phyloP scores from a whole-genome alignment of 2,797 vertebrate genomes.

The Erethizon dorsatum region DNA sequence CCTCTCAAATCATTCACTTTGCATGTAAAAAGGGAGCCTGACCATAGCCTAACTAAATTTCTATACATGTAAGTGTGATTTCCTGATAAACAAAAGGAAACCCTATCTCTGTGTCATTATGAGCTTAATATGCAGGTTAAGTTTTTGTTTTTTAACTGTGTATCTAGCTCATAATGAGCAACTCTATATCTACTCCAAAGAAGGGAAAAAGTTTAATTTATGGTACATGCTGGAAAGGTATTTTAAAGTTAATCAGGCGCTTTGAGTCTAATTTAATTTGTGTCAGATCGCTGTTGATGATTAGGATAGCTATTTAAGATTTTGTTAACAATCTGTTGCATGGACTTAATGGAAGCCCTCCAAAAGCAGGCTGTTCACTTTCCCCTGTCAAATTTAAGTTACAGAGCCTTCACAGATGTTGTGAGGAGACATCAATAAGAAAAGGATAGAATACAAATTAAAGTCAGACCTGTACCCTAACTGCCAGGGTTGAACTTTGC shows the following conservation, averaged over 20 bases:
- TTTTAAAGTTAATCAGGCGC: conserved; percentile 89
- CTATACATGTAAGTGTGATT: conserved; percentile 80
- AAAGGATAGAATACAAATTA: conserved; percentile 89
- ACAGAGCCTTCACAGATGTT: conserved; percentile 89
- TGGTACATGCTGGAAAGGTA: conserved; percentile 85
- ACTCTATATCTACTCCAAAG: conserved; percentile 75
- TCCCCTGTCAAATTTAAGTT: conserved; percentile 89
- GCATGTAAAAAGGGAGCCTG: conserved; percentile 61
- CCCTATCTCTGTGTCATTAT: conserved; percentile 56
- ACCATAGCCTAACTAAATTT: conserved; percentile 82
- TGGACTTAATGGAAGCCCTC: conserved; percentile 87
- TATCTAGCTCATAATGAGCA: conserved; percentile 71
- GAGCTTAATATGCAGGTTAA: conserved; percentile 66
- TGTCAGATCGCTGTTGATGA: conserved; percentile 89
- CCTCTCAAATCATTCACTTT: conserved; percentile 48
- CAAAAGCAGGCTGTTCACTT: conserved; percentile 88
- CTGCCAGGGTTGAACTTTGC: conserved; percentile 88
- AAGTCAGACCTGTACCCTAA: conserved; percentile 88
- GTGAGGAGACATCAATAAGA: conserved; percentile 88
- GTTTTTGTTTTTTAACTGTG: conserved; percentile 76
- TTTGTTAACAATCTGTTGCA: conserved; percentile 89
- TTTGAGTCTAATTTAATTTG: conserved; percentile 89
- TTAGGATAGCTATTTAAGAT: conserved; percentile 89
- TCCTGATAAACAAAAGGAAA: conserved; percentile 82
- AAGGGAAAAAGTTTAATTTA: conserved; percentile 80